A percentile compares a stretch with the other conserved stretches of the same genome.
Conservation (phyloP, 2,113 vertebrate genomes). For the Ginglymostoma cirratum region DNA sequence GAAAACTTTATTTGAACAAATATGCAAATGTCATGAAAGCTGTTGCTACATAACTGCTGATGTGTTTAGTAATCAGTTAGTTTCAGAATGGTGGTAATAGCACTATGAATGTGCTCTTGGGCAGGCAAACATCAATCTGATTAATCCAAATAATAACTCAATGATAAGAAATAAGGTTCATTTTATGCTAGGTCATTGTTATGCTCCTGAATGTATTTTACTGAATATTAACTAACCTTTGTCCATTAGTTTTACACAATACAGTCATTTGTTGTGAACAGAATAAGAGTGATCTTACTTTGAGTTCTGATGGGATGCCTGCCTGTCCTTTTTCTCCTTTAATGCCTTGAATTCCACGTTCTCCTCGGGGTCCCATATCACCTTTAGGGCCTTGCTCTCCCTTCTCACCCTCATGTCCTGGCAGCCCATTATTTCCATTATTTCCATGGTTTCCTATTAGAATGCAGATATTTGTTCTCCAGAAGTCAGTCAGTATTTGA, state of each 20-base stretch:
- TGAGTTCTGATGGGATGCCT: constrained; percentile 65
- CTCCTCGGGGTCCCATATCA: constrained; percentile 64
- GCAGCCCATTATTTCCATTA: constrained; percentile 72
- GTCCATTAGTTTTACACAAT: neutral
- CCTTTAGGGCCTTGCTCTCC: constrained; percentile 73
- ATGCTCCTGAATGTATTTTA: neutral
- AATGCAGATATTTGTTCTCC: constrained; percentile 37
- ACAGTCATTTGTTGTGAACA: neutral
- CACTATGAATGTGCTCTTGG: neutral
- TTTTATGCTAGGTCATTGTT: neutral
- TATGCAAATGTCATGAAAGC: neutral
- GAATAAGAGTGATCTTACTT: constrained; percentile 50
- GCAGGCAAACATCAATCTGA: neutral
- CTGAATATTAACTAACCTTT: neutral
- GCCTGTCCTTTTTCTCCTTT: constrained; percentile 72
- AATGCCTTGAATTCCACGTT: constrained; percentile 62
- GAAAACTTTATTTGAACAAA: neutral
- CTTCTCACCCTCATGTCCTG: constrained; percentile 65
- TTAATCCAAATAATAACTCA: neutral
- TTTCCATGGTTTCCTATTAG: constrained; percentile 70
- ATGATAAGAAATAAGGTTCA: neutral
- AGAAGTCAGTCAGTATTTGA: neutral
- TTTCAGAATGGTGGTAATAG: neutral
- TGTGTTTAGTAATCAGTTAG: neutral
- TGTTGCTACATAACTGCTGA: neutral